Conservation (phyloP, 2,888 invertebrate genomes). For the Psylliodes chrysocephalus region DNA sequence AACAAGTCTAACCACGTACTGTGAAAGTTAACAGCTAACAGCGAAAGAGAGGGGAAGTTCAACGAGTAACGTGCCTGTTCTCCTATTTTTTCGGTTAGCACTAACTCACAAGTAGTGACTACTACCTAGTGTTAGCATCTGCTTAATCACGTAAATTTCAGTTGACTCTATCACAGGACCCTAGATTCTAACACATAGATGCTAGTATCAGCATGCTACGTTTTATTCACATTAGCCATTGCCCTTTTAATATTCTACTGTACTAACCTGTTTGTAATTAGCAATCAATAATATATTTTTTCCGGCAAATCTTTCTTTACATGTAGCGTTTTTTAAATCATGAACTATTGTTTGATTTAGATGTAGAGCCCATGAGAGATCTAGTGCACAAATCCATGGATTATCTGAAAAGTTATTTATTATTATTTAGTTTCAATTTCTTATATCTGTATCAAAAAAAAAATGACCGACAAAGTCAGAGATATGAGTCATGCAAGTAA, state of each 20-base stretch:
- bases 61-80: too few species aligned
- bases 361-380: slow-evolving; percentile 73
- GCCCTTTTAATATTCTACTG: neutral
- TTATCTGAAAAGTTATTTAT: slow-evolving; percentile 73
- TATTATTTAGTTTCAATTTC: too few species aligned
- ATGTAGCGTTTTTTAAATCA: slow-evolving; percentile 71
- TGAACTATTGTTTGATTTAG: slow-evolving; percentile 66
- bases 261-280: slow-evolving; percentile 71
- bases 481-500: too few species aligned
- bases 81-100: too few species aligned
- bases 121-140: too few species aligned
- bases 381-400: slow-evolving; percentile 74
- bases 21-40: too few species aligned
- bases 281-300: slow-evolving; percentile 74
- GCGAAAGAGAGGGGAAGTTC: too few species aligned
- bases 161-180: too few species aligned
- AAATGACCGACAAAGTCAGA: neutral
- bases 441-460: too few species aligned
- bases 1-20: too few species aligned
- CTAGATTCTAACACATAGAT: neutral
- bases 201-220: neutral
- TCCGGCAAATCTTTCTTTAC: slow-evolving; percentile 69
- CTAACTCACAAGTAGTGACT: too few species aligned
- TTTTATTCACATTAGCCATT: neutral
- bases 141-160: too few species aligned